phyloP scores from a whole-genome alignment of 2,888 invertebrate genomes.

The Druceiella hillmani region DNA sequence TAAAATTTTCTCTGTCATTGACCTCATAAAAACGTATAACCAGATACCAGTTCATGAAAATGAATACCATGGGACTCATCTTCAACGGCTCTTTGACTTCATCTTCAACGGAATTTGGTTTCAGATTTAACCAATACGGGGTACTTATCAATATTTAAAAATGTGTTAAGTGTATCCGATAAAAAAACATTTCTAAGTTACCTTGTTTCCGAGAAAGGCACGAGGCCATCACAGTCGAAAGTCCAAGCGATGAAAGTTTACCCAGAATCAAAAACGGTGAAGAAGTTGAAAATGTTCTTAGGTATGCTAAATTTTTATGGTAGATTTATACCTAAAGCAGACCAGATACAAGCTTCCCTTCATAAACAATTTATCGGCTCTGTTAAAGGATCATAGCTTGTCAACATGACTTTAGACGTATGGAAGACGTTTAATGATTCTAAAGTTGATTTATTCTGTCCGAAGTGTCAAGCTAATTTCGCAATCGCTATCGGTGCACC shows the following conservation, averaged over 20 bases:
- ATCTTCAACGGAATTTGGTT: too few species aligned
- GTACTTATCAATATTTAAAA: conserved; percentile 28
- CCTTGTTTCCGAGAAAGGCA: conserved; percentile 23
- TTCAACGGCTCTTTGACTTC: conserved; percentile 18
- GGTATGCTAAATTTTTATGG: conserved; percentile 31
- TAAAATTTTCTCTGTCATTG: too few species aligned
- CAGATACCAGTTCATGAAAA: too few species aligned
- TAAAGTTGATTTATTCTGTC: too few species aligned
- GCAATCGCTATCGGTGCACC: too few species aligned
- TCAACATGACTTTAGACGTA: conserved; percentile 20
- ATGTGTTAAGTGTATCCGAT: conserved; percentile 24
- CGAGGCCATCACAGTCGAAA: conserved; percentile 27
- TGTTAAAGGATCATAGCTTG: conserved; percentile 25
- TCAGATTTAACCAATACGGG: conserved; percentile 14
- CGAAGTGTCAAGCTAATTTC: too few species aligned
- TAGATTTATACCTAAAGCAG: conserved; percentile 29
- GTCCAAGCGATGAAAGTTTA: conserved; percentile 27
- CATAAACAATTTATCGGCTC: conserved; percentile 25
- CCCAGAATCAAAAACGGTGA: conserved; percentile 25
- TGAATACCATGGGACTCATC: conserved; percentile 16
- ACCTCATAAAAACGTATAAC: too few species aligned
- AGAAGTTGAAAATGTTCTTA: conserved; percentile 27
- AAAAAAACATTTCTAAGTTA: conserved; percentile 27
- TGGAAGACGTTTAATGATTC: too few species aligned
- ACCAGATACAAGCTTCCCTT: conserved; percentile 29